A percentile compares a stretch with the other conserved stretches of the same genome.
These are phyloP conservation scores for Oligia strigilis DNA, from an alignment of 2,888 invertebrate species.

Conservation along the genomic window DNA sequence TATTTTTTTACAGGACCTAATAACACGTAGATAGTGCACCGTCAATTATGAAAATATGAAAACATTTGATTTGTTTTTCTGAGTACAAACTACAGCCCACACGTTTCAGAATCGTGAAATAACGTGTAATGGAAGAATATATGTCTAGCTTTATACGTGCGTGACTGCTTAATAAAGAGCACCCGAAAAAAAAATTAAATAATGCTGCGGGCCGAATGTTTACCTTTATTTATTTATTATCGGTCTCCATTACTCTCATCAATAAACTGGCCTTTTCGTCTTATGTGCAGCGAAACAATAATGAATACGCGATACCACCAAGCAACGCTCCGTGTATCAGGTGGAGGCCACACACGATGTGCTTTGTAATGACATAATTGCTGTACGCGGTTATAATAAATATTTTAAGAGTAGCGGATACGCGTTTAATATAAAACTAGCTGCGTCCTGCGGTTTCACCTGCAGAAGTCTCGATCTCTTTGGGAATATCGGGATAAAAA, in stretches of 20 bases:
- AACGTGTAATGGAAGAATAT: constrained; percentile 14
- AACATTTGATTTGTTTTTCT: constrained; percentile 4
- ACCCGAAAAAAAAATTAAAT: constrained; percentile 53
- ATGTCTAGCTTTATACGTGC: constrained; percentile 10
- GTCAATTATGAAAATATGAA: constrained; percentile 31
- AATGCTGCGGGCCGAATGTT: constrained; percentile 57
- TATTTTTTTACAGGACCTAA: constrained; percentile 22
- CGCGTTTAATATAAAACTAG: constrained; percentile 24
- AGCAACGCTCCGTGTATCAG: constrained; percentile 36
- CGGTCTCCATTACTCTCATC: constrained; percentile 56
- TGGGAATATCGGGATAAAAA: not conserved
- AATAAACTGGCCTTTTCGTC: constrained; percentile 58
- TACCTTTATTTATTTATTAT: constrained; percentile 64
- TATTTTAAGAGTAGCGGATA: constrained; percentile 42
- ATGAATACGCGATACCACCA: constrained; percentile 57
- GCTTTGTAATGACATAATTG: constrained; percentile 67
- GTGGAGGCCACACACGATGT: constrained; percentile 65
- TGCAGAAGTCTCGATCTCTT: not conserved
- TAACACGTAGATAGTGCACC: constrained; percentile 21
- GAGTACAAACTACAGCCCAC: not conserved
- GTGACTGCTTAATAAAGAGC: constrained; percentile 39
- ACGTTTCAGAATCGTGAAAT: constrained; percentile 14
- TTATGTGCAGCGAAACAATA: constrained; percentile 60
- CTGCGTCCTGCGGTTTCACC: not conserved
- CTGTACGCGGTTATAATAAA: constrained; percentile 43